These are phyloP conservation scores for Epinotia bilunana DNA, from an alignment of 2,888 invertebrate genomes.

Conservation along the genomic window DNA sequence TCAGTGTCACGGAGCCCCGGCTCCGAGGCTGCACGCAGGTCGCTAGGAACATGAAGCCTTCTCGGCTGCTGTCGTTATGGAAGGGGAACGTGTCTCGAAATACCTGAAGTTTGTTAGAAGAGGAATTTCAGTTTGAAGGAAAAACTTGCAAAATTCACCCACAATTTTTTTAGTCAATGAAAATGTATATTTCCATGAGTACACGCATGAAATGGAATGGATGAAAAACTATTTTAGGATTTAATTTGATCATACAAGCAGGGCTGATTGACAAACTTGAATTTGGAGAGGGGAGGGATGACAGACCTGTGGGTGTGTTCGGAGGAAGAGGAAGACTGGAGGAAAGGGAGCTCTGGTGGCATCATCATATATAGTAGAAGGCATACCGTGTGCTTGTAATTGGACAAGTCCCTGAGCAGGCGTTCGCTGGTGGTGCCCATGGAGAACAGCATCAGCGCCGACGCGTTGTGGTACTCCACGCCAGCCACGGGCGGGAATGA, in stretches of 20 bases:
- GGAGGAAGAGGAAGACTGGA: no score
- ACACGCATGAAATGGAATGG: no score
- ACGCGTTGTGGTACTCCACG: slow-evolving; percentile 77
- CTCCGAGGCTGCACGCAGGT: slow-evolving; percentile 89
- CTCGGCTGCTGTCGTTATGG: slow-evolving; percentile 85
- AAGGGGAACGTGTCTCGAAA: slow-evolving; percentile 88
- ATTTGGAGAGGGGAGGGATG: no score
- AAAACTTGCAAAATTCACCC: no score
- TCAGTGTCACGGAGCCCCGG: slow-evolving; percentile 86
- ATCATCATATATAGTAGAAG: neutral
- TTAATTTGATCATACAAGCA: no score
- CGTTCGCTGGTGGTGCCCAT: slow-evolving; percentile 88
- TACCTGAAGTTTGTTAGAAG: slow-evolving; percentile 67
- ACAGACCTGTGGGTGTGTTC: no score
- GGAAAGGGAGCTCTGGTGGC: no score
- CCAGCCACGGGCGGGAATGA: slow-evolving; percentile 87
- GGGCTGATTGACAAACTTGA: no score
- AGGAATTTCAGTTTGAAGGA: no score
- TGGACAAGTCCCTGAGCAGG: slow-evolving; percentile 86
- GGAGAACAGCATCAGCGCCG: slow-evolving; percentile 86
- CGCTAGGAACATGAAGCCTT: slow-evolving; percentile 88
- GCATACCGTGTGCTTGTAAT: slow-evolving; percentile 85
- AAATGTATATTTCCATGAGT: no score
- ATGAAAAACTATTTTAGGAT: no score
- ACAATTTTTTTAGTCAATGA: no score